Evolutionary conservation across 2,888 invertebrate genomes (phyloP).

Genomic region (Rutpela maculata): DNA sequence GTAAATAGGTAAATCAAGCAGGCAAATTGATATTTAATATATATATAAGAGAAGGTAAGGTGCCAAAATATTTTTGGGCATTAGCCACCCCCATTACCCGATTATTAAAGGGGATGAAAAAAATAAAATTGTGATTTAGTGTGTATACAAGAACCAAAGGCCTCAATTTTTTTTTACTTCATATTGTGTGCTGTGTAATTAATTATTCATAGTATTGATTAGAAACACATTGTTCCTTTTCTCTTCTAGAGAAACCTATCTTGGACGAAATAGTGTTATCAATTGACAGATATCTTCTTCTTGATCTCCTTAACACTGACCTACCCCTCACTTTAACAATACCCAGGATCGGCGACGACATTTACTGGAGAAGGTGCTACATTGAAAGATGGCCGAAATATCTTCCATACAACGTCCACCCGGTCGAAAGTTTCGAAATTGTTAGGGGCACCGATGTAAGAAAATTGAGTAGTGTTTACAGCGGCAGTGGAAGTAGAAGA

Average conservation of each 20-base stretch:
- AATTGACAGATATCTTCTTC: slow-evolving; percentile 62
- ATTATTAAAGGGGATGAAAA: too few species aligned
- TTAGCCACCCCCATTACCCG: too few species aligned
- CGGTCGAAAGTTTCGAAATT: slow-evolving; percentile 33
- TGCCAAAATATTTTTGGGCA: too few species aligned
- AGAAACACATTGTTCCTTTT: not conserved
- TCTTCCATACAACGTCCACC: slow-evolving; percentile 51
- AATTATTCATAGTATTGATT: not conserved
- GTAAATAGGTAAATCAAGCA: too few species aligned
- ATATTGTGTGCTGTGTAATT: too few species aligned
- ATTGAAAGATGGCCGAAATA: slow-evolving; percentile 65
- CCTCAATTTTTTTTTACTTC: too few species aligned
- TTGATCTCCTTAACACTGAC: slow-evolving; percentile 65
- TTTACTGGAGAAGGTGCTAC: slow-evolving; percentile 69
- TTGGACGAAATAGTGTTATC: slow-evolving; percentile 63
- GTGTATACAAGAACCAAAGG: too few species aligned
- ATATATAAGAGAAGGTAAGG: too few species aligned
- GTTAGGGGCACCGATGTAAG: slow-evolving; percentile 10
- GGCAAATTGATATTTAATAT: too few species aligned
- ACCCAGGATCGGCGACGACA: slow-evolving; percentile 65
- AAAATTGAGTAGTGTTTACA: slow-evolving; percentile 33
- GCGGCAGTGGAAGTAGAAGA: not conserved
- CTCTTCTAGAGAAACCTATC: slow-evolving; percentile 62
- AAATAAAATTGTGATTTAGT: too few species aligned
- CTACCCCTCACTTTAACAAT: slow-evolving; percentile 66